Percentiles rank a stretch among this genome's conserved stretches.
These are phyloP conservation scores for Tetragonisca angustula DNA, from an alignment of 2,888 invertebrate species.

Conservation along the genomic window DNA sequence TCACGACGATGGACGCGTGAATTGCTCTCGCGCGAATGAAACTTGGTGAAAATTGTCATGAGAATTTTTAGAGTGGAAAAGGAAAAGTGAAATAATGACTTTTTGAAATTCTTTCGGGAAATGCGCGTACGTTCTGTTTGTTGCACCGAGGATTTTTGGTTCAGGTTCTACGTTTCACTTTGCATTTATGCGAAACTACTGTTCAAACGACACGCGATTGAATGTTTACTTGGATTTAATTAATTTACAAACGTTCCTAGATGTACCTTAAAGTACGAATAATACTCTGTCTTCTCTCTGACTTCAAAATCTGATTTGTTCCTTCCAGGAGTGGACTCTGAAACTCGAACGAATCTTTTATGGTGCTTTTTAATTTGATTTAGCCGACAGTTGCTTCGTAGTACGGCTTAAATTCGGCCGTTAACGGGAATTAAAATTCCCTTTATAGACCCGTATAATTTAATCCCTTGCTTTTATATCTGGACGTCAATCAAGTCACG, in stretches of 20 bases:
- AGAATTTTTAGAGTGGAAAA: too few relatives aligned
- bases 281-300: neutral
- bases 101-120: too few relatives aligned
- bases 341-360: neutral
- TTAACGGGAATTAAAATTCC: slow-evolving; percentile 40
- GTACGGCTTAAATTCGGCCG: slow-evolving; percentile 13
- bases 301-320: neutral
- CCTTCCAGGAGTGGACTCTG: neutral
- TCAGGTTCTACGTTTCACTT: too few relatives aligned
- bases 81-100: too few relatives aligned
- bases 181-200: too few relatives aligned
- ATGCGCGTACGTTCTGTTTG: too few relatives aligned
- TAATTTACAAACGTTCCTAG: neutral
- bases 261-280: neutral
- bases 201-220: too few relatives aligned
- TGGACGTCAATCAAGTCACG: neutral
- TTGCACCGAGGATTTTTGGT: too few relatives aligned
- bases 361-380: neutral
- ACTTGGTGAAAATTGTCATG: neutral
- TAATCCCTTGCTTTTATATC: neutral
- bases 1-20: neutral
- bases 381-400: neutral
- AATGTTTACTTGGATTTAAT: too few relatives aligned
- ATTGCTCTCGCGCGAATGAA: neutral
- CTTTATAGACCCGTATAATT: slow-evolving; percentile 36